phyloP scores from a whole-genome alignment of 2,113 vertebrate species.

The Muntiacus reevesi region DNA sequence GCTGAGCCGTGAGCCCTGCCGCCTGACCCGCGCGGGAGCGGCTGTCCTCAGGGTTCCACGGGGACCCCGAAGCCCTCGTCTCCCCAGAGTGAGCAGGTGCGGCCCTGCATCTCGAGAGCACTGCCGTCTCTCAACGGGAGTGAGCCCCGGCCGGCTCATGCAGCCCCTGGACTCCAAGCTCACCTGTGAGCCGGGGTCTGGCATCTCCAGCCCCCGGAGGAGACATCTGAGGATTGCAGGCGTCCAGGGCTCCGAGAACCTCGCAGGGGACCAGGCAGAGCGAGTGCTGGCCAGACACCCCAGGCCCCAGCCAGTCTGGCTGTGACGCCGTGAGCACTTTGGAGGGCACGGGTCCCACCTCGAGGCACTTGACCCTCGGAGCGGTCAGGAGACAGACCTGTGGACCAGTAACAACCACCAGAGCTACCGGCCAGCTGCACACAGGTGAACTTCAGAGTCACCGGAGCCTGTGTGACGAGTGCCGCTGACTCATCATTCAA shows the following conservation, averaged over 20 bases:
- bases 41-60: background rate
- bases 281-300: background rate
- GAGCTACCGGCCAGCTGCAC: background rate
- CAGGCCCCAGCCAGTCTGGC: background rate
- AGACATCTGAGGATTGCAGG: background rate
- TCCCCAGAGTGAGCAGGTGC: background rate
- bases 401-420: background rate
- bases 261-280: background rate
- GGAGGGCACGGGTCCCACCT: background rate
- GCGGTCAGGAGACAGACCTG: background rate
- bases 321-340: fast-evolving
- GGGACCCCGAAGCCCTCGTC: background rate
- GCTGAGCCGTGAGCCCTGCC: background rate
- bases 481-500: fast-evolving
- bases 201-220: background rate
- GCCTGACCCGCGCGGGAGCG: fast-evolving
- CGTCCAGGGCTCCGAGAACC: background rate
- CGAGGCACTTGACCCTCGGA: too few species aligned
- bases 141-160: background rate
- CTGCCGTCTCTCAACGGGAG: background rate
- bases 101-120: background rate
- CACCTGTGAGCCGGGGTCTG: background rate
- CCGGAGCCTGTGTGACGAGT: background rate
- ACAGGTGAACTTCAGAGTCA: background rate
- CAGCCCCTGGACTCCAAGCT: background rate